Percentiles rank a stretch among this genome's conserved stretches.
Conservation (phyloP, 1,140 invertebrate species). For the Danaus melanippus region DNA sequence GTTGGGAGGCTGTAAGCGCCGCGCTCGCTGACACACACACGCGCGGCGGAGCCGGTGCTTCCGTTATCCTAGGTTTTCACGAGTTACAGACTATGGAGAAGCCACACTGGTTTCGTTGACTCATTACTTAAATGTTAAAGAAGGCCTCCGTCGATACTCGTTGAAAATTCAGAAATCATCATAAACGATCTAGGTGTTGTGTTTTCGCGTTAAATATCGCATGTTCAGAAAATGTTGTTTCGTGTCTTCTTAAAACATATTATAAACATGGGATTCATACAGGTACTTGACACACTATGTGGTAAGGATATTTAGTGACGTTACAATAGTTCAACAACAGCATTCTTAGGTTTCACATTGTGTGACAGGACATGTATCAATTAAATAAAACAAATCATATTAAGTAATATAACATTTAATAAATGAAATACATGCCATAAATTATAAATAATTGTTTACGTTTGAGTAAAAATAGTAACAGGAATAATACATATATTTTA, state of each 20-base stretch:
- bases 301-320: conserved; percentile 22
- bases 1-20: background rate
- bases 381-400: conserved; percentile 17
- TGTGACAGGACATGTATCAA: conserved; percentile 65
- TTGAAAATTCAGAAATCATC: conserved; percentile 34
- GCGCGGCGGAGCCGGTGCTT: conserved; percentile 63
- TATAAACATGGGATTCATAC: conserved; percentile 32
- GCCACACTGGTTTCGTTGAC: conserved; percentile 1
- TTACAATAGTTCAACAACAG: conserved; percentile 9
- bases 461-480: conserved; percentile 19
- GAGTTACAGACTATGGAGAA: conserved; percentile 28
- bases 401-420: conserved; percentile 13
- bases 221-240: conserved; percentile 58
- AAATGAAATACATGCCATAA: conserved; percentile 19
- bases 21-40: conserved; percentile 45
- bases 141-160: conserved; percentile 36
- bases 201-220: conserved; percentile 65
- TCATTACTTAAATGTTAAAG: conserved; percentile 5
- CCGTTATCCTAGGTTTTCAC: conserved; percentile 45
- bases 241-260: conserved; percentile 37
- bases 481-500: no score
- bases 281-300: conserved; percentile 68
- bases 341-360: conserved; percentile 47
- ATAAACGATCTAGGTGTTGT: conserved; percentile 49
- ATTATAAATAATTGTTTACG: conserved; percentile 15